Percentiles rank a stretch among this genome's conserved stretches.
Evolutionary conservation across 2,797 vertebrate genomes (phyloP).

Genomic region (Neostethus bicornis): DNA sequence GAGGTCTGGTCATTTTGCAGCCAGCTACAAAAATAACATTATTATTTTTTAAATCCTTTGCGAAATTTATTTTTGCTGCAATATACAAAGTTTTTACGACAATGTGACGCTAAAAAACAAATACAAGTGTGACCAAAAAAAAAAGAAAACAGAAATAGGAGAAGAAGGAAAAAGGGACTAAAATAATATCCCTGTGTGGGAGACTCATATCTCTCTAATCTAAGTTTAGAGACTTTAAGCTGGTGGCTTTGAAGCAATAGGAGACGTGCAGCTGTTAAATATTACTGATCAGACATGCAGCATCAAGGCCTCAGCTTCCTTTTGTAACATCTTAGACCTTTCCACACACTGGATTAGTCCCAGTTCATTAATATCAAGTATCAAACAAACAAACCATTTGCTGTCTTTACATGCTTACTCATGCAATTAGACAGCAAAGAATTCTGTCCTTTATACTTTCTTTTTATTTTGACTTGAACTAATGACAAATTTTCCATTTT

Average conservation of each 20-base stretch:
- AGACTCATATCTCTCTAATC: conserved; percentile 39
- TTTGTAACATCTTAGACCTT: conserved; percentile 38
- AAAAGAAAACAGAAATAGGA: conserved; percentile 1
- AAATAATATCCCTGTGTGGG: conserved; percentile 3
- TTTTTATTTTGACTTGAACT: conserved; percentile 15
- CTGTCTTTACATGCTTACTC: conserved; percentile 40
- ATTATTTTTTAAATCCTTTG: background rate
- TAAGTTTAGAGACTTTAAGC: conserved; percentile 58
- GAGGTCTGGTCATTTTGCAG: conserved; percentile 16
- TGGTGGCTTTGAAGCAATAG: conserved; percentile 47
- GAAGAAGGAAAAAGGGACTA: background rate
- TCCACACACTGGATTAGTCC: conserved; percentile 52
- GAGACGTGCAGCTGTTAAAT: conserved; percentile 75
- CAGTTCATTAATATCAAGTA: conserved; percentile 73
- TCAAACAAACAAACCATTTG: conserved; percentile 65
- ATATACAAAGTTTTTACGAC: background rate
- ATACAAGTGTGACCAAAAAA: background rate
- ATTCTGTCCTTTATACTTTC: conserved; percentile 46
- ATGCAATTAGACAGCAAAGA: conserved; percentile 26
- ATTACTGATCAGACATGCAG: conserved; percentile 64
- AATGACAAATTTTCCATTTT: conserved; percentile 10
- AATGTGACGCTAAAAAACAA: background rate
- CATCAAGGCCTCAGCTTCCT: conserved; percentile 65
- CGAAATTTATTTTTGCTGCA: background rate
- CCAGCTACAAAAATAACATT: background rate